Evolutionary conservation across 2,113 vertebrate species (phyloP).

Genomic region (Dromiciops gliroides): DNA sequence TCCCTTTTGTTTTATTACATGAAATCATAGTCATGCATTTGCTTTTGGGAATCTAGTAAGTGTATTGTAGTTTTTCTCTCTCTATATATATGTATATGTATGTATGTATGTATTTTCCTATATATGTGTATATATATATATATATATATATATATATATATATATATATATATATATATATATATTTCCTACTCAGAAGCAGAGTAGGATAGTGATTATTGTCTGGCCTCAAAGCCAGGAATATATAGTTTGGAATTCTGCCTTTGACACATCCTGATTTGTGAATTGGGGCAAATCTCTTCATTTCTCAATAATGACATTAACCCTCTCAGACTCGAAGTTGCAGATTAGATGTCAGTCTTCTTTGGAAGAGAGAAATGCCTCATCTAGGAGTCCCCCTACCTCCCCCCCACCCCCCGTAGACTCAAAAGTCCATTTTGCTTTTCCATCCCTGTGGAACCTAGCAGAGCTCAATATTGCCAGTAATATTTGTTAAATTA

Average conservation of each 20-base stretch:
- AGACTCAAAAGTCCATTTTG: not conserved
- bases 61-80: not conserved
- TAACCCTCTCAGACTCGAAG: not conserved
- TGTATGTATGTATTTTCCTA: too few relatives aligned
- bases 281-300: not conserved
- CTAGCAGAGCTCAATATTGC: not conserved
- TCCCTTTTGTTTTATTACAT: not conserved
- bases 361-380: not conserved
- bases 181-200: not conserved
- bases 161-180: not conserved
- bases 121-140: too few relatives aligned
- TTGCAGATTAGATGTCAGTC: not conserved
- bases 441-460: not conserved
- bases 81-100: too few relatives aligned
- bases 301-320: not conserved
- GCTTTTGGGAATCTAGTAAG: not conserved
- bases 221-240: not conserved
- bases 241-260: not conserved
- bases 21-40: not conserved
- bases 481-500: not conserved
- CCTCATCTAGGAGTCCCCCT: not conserved
- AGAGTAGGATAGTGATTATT: not conserved
- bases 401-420: too few relatives aligned
- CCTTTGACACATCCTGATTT: not conserved
- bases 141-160: too few relatives aligned